phyloP scores from a whole-genome alignment of 2,797 vertebrate genomes.

The Mastacembelus armatus region DNA sequence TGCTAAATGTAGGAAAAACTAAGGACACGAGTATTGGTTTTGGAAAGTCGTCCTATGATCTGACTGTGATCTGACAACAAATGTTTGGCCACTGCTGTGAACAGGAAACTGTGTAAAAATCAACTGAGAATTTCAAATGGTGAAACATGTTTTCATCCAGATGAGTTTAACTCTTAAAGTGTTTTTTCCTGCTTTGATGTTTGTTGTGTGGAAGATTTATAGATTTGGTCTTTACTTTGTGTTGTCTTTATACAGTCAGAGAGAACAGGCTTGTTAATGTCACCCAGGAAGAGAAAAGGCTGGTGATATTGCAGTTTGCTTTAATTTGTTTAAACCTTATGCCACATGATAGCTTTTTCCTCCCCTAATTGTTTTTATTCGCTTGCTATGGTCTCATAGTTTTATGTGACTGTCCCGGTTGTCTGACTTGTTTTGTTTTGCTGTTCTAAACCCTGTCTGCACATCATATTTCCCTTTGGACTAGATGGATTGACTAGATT shows the following conservation, averaged over 20 bases:
- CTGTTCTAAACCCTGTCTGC: conserved; percentile 21
- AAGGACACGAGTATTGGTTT: conserved; percentile 37
- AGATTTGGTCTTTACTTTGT: background rate
- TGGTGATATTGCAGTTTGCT: no score
- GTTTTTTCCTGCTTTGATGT: conserved; percentile 6
- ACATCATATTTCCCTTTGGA: conserved; percentile 38
- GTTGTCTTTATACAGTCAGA: conserved; percentile 13
- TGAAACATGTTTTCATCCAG: background rate
- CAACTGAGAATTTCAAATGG: background rate
- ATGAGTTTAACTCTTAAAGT: background rate
- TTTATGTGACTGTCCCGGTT: conserved; percentile 18
- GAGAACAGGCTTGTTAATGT: conserved; percentile 15
- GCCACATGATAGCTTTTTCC: background rate
- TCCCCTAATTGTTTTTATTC: conserved; percentile 11
- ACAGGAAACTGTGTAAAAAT: background rate
- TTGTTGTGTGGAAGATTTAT: background rate
- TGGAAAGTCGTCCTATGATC: background rate
- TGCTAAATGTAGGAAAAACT: conserved; percentile 27
- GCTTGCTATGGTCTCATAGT: background rate
- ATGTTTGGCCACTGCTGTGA: background rate
- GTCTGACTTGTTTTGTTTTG: conserved; percentile 27
- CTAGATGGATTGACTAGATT: conserved; percentile 42
- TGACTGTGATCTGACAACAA: background rate
- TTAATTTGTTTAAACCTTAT: no score
- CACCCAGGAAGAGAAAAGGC: background rate